Evolutionary conservation across 2,113 vertebrate genomes (phyloP).

Genomic region (Xiphorhynchus elegans): DNA sequence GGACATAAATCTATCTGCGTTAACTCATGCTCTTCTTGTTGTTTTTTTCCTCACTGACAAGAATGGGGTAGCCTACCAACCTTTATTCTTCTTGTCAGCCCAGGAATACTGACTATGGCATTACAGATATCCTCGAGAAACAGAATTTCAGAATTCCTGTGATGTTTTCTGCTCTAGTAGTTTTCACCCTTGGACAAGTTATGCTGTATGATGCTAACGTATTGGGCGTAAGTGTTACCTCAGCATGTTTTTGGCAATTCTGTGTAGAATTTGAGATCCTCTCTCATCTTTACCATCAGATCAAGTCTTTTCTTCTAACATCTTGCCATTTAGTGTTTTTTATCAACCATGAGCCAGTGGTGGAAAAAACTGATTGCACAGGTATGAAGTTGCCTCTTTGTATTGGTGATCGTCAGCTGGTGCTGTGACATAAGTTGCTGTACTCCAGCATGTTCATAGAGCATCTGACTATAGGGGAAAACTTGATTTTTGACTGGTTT

Average conservation of each 20-base stretch:
- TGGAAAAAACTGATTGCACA: neutral
- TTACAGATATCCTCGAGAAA: constrained; percentile 4
- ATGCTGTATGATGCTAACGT: neutral
- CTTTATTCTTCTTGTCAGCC: constrained; percentile 4
- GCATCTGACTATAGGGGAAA: neutral
- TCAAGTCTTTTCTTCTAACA: neutral
- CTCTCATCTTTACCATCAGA: neutral
- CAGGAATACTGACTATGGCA: neutral
- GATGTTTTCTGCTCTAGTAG: neutral
- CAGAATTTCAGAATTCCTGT: neutral
- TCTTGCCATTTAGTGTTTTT: neutral
- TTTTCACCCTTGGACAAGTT: neutral
- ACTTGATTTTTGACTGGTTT: neutral
- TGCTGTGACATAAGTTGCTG: neutral
- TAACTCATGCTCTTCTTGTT: neutral
- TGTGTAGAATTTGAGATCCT: neutral
- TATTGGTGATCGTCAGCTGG: neutral
- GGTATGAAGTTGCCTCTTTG: neutral
- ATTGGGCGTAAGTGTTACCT: constrained; percentile 14
- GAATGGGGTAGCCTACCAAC: neutral
- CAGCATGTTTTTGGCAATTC: neutral
- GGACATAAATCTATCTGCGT: neutral
- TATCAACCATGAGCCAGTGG: neutral
- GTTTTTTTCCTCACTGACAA: neutral
- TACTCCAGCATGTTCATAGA: neutral